A percentile compares a stretch with the other conserved stretches of the same genome.
phyloP scores from a whole-genome alignment of 2,113 vertebrate species.

The Neopipo cinnamomea region DNA sequence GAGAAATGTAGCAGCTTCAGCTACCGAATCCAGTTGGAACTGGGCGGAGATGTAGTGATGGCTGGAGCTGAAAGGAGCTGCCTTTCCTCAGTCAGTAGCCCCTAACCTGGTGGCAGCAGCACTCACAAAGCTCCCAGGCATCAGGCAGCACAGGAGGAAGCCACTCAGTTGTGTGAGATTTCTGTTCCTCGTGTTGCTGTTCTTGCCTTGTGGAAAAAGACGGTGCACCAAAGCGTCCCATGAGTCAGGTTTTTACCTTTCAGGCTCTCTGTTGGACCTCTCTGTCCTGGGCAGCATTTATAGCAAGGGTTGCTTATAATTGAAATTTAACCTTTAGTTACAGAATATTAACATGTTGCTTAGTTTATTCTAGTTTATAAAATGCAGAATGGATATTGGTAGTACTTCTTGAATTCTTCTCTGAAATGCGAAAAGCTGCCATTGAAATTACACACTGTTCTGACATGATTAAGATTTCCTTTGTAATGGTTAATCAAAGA shows the following conservation, averaged over 20 bases:
- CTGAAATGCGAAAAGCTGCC: background rate
- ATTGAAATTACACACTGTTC: background rate
- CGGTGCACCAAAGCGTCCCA: accelerated
- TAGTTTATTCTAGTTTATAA: background rate
- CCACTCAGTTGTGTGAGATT: background rate
- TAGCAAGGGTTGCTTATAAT: background rate
- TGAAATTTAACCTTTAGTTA: background rate
- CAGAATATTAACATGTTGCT: background rate
- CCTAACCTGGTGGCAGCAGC: background rate
- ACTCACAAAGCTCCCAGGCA: background rate
- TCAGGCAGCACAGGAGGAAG: background rate
- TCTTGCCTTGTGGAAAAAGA: background rate
- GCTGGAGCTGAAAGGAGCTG: background rate
- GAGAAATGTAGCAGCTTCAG: background rate
- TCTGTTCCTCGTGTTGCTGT: background rate
- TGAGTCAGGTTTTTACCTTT: background rate
- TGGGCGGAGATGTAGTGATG: background rate
- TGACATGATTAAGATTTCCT: background rate
- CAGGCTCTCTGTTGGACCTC: background rate
- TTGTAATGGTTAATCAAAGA: background rate
- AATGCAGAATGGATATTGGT: background rate
- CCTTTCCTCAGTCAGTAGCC: background rate
- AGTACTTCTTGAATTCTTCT: background rate
- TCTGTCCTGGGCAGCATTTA: background rate
- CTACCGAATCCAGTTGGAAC: background rate